Evolutionary conservation across 2,113 vertebrate species (phyloP).

Genomic region (Struthidea cinerea): DNA sequence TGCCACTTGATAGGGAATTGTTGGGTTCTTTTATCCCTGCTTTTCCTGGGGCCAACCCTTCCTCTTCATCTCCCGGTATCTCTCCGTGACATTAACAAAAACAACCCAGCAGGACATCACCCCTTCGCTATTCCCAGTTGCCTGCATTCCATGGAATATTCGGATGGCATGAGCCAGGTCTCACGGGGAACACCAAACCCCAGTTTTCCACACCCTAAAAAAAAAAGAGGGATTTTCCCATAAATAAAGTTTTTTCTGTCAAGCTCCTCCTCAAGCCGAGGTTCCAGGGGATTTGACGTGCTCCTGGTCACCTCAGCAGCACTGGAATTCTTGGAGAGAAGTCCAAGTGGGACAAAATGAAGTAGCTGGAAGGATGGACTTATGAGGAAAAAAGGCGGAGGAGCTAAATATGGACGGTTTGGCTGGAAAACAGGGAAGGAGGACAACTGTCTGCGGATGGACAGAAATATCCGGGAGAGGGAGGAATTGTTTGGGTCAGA

Average conservation of each 20-base stretch:
- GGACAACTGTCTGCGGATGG: conserved; percentile 17
- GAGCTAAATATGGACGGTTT: conserved; percentile 10
- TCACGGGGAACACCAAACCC: background rate
- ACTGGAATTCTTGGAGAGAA: background rate
- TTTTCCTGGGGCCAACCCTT: background rate
- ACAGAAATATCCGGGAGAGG: background rate
- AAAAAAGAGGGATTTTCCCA: conserved; percentile 41
- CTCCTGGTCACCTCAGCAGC: background rate
- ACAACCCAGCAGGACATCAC: fast-evolving
- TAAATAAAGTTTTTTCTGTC: background rate
- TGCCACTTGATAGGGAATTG: background rate
- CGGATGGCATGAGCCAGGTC: background rate
- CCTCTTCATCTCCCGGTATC: background rate
- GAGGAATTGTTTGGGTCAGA: conserved; percentile 9
- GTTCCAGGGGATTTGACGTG: background rate
- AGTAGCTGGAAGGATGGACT: conserved; percentile 29
- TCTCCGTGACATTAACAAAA: background rate
- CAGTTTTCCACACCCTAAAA: background rate
- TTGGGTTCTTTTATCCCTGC: fast-evolving
- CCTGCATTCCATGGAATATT: background rate
- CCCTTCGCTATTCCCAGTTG: background rate
- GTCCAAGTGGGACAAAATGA: background rate
- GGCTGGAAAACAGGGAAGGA: background rate
- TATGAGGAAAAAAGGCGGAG: conserved; percentile 7
- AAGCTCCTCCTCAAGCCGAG: background rate